Percentiles rank a stretch among this genome's conserved stretches.
Conservation (phyloP, 2,888 invertebrate genomes). For the Drosophila robusta region DNA sequence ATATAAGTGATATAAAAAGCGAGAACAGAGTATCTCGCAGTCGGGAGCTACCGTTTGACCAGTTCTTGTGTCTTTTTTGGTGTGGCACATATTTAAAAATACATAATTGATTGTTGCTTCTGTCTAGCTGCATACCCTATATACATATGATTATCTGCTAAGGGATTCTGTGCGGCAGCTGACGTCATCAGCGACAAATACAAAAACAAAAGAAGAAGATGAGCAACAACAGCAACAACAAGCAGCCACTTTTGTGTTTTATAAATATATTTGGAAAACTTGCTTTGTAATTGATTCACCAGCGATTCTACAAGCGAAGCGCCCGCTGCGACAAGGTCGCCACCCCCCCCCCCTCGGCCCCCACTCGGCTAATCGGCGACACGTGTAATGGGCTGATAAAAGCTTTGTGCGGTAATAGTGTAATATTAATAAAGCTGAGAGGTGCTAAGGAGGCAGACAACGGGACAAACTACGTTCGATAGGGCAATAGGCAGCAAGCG, state of each 20-base stretch:
- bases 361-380: conserved; percentile 63
- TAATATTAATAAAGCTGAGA: conserved; percentile 12
- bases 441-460: not conserved
- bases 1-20: no score
- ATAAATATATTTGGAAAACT: conserved; percentile 29
- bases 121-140: not conserved
- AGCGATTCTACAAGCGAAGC: conserved; percentile 38
- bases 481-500: no score
- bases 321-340: conserved; percentile 43
- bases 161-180: conserved; percentile 21
- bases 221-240: not conserved
- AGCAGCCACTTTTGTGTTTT: not conserved
- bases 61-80: conserved; percentile 2
- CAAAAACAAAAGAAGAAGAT: not conserved
- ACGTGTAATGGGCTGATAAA: conserved; percentile 67
- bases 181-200: conserved; percentile 24
- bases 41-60: not conserved
- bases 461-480: not conserved
- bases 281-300: conserved; percentile 49
- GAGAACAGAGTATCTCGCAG: conserved; percentile 4
- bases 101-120: conserved; percentile 19
- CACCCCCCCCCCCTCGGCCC: not conserved
- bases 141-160: not conserved
- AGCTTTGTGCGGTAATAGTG: conserved; percentile 13
- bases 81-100: conserved; percentile 40